Evolutionary conservation across 1,140 invertebrate species (phyloP), one percentile per base, ranked within the genome.

Genomic region (Drosophila lacertosa): DNA sequence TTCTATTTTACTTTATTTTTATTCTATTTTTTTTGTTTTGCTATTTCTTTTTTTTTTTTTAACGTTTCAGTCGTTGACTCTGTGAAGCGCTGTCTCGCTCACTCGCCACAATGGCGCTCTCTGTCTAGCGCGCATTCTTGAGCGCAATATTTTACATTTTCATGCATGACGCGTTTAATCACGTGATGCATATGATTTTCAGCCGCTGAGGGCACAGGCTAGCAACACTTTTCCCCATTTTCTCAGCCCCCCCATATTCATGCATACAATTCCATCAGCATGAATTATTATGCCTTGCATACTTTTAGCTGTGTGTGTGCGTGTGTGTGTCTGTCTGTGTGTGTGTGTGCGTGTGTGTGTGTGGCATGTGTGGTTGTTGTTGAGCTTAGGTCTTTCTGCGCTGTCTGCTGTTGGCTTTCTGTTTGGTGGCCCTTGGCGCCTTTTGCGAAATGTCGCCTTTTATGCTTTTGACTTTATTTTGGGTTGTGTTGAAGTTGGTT

Each of bases 181-280:
- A 89, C 84, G 84, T 89, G 84, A 89, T 89, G 84, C 84, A 89
- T 89, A 89, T 89, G 84, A 89, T 89, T 89, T 89, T 86, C 79
- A 80, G 74, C 79, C 79, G 45, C 65, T 67, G 68, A 72, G 44
- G 68, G 58, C 40, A 62, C 29, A 42, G 10, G 26, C 26, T 7
- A 24, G 45, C 45, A 48, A 32, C 45, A 48, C 45, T 48, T 32
- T 29, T 24, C 22, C 26, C 54, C 45, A 35, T n/a, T 10, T 44
- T 18, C 50, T 42, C 39, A 55, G 26, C 11, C 57, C 62, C 63
- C 57, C 62, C 63, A 69, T 70, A 54, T 69, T 68, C 72, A 59
- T 74, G 66, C 80, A 86, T 81, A 84, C 84, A 89, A 84, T 89
- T 89, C 70, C 84, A 89, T 84, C 84, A 89, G 74, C 84, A 89